Evolutionary conservation across 2,888 invertebrate genomes (phyloP).

Genomic region (Dasypogon diadema): DNA sequence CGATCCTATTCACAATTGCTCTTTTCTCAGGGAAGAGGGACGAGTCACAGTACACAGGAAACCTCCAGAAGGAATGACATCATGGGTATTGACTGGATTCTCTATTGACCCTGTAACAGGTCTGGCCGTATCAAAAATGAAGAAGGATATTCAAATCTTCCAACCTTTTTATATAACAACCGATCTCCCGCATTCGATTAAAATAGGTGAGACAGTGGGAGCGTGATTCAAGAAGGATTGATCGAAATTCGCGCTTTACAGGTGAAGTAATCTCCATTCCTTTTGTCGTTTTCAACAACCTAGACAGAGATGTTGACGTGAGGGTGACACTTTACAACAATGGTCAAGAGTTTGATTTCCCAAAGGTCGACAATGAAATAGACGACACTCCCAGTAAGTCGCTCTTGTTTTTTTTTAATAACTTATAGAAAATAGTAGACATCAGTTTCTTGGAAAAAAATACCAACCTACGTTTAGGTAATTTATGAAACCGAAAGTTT

Average conservation of each 20-base stretch:
- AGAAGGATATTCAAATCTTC: slow-evolving; percentile 79
- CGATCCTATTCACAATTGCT: background rate
- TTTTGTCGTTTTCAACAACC: slow-evolving; percentile 89
- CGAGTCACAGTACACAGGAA: slow-evolving; percentile 73
- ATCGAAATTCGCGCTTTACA: slow-evolving; percentile 56
- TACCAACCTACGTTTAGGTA: no score
- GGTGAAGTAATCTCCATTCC: slow-evolving; percentile 94
- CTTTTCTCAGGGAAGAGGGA: slow-evolving; percentile 72
- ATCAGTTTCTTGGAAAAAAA: no score
- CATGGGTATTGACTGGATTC: slow-evolving; percentile 87
- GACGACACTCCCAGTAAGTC: slow-evolving; percentile 76
- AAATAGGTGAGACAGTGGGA: no score
- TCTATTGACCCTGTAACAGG: slow-evolving; percentile 82
- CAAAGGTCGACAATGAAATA: slow-evolving; percentile 80
- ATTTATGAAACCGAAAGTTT: no score
- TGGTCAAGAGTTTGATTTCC: slow-evolving; percentile 85
- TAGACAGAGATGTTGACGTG: slow-evolving; percentile 80
- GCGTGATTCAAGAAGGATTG: no score
- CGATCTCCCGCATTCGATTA: slow-evolving; percentile 89
- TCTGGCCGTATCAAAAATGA: slow-evolving; percentile 78
- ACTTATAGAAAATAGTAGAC: no score
- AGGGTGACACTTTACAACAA: slow-evolving; percentile 89
- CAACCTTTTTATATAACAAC: slow-evolving; percentile 87
- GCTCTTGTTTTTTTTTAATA: no score
- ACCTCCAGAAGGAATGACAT: slow-evolving; percentile 86